Base-by-base conservation (phyloP, 2,113 vertebrate genomes). In the Setophaga coronata region DNA sequence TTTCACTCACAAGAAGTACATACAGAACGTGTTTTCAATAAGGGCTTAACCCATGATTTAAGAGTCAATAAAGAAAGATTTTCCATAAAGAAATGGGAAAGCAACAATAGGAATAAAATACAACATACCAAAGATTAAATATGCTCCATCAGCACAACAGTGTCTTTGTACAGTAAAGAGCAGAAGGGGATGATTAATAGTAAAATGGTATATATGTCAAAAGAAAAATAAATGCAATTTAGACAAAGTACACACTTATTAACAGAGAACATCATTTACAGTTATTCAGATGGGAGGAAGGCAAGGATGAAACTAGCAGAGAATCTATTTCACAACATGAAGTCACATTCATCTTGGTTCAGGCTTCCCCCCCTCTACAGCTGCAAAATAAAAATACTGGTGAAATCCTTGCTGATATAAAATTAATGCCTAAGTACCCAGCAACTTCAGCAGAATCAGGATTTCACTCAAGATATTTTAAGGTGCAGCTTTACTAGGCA, bases 171-270 rank as follows among this genome's bases (percentile, higher is more conserved):
- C 48, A 47, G 64, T 36, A 83, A 95, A 81, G 82, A 89, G 70
- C 54, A 96, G 81, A 89, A 92, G 36, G 13, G 20, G 36, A 80
- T 96, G 89, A 97, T 95, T 82, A 96, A 91, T 88, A 95, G 87
- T 83, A 87, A 94, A 91, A 96, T 74, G 50, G 57, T 50, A 92
- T n/a, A 48, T 57, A 91, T 74, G 85, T 71, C 84, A 90, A 92
- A 96, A 87, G 77, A 92, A 96, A 91, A 95, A 95, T 95, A 96
- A 95, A 97, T 80, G 78, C 88, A 89, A 88, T 95, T 96, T 95
- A 93, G 90, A 95, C 82, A 95, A 93, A 96, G 90, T 90, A 95
- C 80, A 86, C 72, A 88, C 82, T 95, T 96, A 96, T 96, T 97
- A 96, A 95, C 79, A 93, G 93, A 78, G 85, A 93, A 86, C 76